phyloP scores from a whole-genome alignment of 2,113 vertebrate genomes.

The Pachycephala philippinensis region DNA sequence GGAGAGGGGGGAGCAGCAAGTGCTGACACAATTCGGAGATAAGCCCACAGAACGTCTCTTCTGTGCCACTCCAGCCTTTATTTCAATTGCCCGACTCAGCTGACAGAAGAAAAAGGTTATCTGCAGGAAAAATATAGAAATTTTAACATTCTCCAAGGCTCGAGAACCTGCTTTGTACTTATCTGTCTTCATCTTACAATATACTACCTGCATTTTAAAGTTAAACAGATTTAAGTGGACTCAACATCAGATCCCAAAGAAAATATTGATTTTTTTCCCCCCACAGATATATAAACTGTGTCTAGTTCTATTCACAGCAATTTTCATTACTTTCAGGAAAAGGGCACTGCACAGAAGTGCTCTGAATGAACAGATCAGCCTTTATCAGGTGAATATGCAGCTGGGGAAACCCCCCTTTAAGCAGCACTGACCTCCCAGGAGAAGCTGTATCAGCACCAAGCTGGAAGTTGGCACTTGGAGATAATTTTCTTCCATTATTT shows the following conservation, averaged over 20 bases:
- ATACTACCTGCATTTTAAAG: not conserved
- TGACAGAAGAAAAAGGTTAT: not conserved
- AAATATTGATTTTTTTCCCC: not conserved
- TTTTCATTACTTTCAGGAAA: not conserved
- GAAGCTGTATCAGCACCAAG: not conserved
- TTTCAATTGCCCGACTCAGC: not conserved
- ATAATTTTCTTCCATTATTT: not conserved
- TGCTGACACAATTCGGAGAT: not conserved
- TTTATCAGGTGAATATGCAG: not conserved
- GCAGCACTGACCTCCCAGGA: not conserved
- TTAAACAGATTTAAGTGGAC: not conserved
- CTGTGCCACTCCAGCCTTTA: not conserved
- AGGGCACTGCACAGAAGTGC: not conserved
- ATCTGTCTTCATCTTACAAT: not conserved
- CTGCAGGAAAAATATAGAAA: not conserved
- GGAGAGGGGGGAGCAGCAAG: not conserved
- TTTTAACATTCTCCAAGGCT: not conserved
- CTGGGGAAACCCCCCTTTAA: not conserved
- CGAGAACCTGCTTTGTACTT: not conserved
- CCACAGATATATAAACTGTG: not conserved
- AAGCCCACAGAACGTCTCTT: not conserved
- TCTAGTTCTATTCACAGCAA: not conserved
- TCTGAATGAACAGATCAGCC: not conserved
- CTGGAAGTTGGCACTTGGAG: not conserved
- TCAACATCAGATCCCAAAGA: not conserved